phyloP scores from a whole-genome alignment of 2,888 invertebrate genomes.

The Teleiodes luculella region DNA sequence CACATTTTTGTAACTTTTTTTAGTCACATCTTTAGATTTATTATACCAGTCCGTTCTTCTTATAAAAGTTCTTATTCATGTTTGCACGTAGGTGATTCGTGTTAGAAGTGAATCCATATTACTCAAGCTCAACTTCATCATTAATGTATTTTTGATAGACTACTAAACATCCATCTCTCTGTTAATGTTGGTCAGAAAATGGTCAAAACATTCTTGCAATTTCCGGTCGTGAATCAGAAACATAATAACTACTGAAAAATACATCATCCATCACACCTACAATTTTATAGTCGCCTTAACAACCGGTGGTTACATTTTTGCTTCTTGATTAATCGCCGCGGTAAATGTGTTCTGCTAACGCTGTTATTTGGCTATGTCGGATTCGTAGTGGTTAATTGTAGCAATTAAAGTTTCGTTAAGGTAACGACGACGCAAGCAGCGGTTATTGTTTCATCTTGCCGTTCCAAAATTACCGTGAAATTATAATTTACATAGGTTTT shows the following conservation, averaged over 20 bases:
- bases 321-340: conserved; percentile 48
- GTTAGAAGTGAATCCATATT: neutral
- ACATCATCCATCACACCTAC: conserved; percentile 49
- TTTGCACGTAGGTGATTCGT: too few relatives aligned
- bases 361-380: conserved; percentile 42
- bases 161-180: neutral
- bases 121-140: neutral
- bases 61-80: too few relatives aligned
- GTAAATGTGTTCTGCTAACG: conserved; percentile 32
- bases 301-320: conserved; percentile 41
- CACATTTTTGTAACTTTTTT: too few relatives aligned
- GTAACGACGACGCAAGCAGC: neutral
- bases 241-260: conserved; percentile 38
- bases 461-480: neutral
- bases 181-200: neutral
- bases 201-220: conserved; percentile 27
- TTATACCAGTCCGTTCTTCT: too few relatives aligned
- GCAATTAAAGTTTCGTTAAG: conserved; percentile 36
- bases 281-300: conserved; percentile 46
- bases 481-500: neutral
- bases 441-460: neutral
- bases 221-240: conserved; percentile 37
- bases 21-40: too few relatives aligned
- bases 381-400: conserved; percentile 37
- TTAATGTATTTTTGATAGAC: conserved; percentile 5